Evolutionary conservation across 92 coral and sea anemone genomes (phyloP).

Genomic region (Chrysogorgia sp.): DNA sequence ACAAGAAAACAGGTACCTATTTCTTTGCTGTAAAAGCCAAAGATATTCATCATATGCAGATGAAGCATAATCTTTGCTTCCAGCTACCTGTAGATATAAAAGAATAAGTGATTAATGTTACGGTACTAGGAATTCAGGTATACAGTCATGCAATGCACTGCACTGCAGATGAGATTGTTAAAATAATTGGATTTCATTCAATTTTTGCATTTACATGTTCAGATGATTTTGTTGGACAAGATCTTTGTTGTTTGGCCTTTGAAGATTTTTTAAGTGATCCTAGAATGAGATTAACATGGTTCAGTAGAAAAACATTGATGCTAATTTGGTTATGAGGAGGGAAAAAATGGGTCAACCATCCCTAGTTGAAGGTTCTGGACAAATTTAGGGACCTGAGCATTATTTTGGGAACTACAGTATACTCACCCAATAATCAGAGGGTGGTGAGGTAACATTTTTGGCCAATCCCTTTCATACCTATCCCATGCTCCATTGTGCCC

Average conservation of each 20-base stretch:
- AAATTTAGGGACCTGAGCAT: too few species aligned
- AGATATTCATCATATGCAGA: conserved; percentile 95
- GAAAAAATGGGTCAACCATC: too few species aligned
- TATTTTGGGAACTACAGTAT: too few species aligned
- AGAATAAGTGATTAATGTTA: not conserved
- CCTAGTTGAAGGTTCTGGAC: too few species aligned
- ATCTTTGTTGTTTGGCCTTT: not conserved
- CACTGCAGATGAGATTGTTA: not conserved
- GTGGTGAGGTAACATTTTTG: too few species aligned
- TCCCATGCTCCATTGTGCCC: too few species aligned
- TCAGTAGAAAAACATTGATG: not conserved
- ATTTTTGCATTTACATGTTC: conserved; percentile 3
- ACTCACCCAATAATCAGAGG: too few species aligned
- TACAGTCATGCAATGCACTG: too few species aligned
- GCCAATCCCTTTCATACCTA: too few species aligned
- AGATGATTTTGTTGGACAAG: not conserved
- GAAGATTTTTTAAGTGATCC: conserved; percentile 19
- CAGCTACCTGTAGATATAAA: conserved; percentile 31
- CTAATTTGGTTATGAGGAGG: too few species aligned
- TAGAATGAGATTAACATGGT: not conserved
- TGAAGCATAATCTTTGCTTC: conserved; percentile 72
- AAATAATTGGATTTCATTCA: not conserved
- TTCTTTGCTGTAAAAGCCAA: conserved; percentile 83
- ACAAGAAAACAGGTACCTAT: conserved; percentile 60
- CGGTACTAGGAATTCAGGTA: too few species aligned